phyloP scores from a whole-genome alignment of 23 tunicate genomes.

The Trididemnum miniatum region DNA sequence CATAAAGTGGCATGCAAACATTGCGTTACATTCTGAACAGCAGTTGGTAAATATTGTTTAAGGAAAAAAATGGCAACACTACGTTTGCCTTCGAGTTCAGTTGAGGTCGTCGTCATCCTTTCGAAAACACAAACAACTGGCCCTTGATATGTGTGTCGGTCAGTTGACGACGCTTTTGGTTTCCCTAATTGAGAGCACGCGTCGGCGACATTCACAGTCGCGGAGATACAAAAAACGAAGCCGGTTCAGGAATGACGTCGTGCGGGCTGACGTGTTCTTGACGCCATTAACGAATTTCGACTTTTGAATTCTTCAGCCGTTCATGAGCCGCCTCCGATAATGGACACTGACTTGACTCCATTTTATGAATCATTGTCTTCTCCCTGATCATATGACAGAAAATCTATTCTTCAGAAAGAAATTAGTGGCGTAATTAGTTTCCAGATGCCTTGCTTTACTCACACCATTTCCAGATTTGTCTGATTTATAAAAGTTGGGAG shows the following conservation, averaged over 20 bases:
- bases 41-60: too few species aligned
- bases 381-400: too few species aligned
- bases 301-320: background rate
- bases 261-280: background rate
- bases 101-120: background rate
- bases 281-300: background rate
- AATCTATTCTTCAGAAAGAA: too few species aligned
- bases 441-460: too few species aligned
- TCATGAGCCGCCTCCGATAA: background rate
- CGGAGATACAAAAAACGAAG: background rate
- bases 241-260: background rate
- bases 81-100: background rate
- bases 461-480: too few species aligned
- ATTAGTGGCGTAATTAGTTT: too few species aligned
- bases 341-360: background rate
- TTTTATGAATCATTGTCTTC: background rate
- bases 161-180: slow-evolving; percentile 15
- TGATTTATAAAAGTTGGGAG: too few species aligned
- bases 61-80: too few species aligned
- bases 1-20: too few species aligned
- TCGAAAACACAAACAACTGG: slow-evolving; percentile 7
- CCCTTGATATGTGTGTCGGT: slow-evolving; percentile 15
- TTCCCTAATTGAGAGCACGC: slow-evolving; percentile 17
- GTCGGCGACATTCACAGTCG: background rate
- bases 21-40: too few species aligned